These are phyloP conservation scores for Stichodactyla mertensii DNA, from an alignment of 64 coral and sea anemone species.

Conservation along the genomic window DNA sequence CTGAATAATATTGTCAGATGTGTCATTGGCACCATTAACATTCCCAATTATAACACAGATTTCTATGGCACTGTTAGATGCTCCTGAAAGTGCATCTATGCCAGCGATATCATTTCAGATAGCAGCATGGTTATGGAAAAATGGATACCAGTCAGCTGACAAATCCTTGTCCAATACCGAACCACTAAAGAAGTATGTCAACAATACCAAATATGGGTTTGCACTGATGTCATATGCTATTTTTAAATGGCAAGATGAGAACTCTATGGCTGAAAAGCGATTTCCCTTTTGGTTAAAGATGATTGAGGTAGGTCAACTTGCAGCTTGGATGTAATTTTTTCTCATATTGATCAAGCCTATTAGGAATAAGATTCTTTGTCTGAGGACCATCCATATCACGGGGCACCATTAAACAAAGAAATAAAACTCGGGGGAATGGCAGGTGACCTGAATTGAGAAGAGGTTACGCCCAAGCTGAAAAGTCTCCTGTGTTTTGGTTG, in stretches of 20 bases:
- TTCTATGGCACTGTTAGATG: not conserved
- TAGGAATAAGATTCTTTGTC: no score
- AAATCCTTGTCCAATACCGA: constrained; percentile 14
- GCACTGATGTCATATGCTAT: constrained; percentile 12
- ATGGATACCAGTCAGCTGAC: constrained; percentile 19
- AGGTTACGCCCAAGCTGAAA: no score
- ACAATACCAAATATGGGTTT: constrained; percentile 31
- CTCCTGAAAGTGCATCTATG: constrained; percentile 18
- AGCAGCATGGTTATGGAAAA: constrained; percentile 29
- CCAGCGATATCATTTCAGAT: constrained; percentile 21
- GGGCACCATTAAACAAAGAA: no score
- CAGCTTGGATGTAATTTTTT: no score
- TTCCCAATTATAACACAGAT: no score
- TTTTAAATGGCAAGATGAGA: constrained; percentile 7
- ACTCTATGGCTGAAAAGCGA: not conserved
- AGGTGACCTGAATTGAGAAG: no score
- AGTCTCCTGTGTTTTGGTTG: no score
- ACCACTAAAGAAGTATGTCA: not conserved
- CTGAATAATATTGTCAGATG: no score
- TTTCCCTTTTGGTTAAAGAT: constrained; percentile 11
- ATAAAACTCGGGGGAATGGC: no score
- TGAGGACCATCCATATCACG: no score
- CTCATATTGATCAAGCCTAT: no score
- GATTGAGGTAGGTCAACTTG: not conserved
- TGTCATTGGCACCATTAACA: no score